phyloP scores from a whole-genome alignment of 2,888 invertebrate genomes.

The Epistrophe eligans region DNA sequence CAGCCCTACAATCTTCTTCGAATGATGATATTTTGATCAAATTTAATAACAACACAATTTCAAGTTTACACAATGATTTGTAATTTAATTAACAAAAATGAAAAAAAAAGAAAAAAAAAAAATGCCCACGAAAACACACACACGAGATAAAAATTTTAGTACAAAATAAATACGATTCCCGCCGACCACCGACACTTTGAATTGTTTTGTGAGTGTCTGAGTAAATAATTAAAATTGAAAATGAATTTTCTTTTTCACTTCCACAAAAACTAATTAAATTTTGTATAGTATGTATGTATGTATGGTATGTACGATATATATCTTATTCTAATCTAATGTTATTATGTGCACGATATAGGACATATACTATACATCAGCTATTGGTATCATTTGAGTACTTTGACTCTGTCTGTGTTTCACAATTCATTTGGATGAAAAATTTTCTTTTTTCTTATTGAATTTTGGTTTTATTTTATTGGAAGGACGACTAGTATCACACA shows the following conservation, averaged over 20 bases:
- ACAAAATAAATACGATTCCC: conserved; percentile 5
- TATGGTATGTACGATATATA: neutral
- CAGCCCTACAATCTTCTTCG: conserved; percentile 84
- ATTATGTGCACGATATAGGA: conserved; percentile 33
- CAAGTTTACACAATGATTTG: conserved; percentile 38
- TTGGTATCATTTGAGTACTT: conserved; percentile 32
- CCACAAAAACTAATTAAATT: conserved; percentile 18
- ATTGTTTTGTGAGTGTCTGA: conserved; percentile 3
- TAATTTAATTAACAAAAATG: conserved; percentile 49
- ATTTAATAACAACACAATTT: conserved; percentile 78
- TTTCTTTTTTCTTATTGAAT: conserved; percentile 17
- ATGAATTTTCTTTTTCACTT: conserved; percentile 1
- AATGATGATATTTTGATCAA: conserved; percentile 84
- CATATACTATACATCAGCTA: conserved; percentile 65
- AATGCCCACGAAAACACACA: neutral
- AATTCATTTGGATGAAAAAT: conserved; percentile 51
- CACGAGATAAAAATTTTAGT: neutral
- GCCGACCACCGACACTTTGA: conserved; percentile 11
- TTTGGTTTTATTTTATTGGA: conserved; percentile 29
- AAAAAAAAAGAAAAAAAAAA: neutral
- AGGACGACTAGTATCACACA: conserved; percentile 19
- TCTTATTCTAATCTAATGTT: conserved; percentile 52
- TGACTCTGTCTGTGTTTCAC: conserved; percentile 47
- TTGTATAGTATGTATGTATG: conserved; percentile 1
- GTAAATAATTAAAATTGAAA: conserved; percentile 18